Conservation (phyloP, 2,797 vertebrate species). For the Carduelis carduelis region DNA sequence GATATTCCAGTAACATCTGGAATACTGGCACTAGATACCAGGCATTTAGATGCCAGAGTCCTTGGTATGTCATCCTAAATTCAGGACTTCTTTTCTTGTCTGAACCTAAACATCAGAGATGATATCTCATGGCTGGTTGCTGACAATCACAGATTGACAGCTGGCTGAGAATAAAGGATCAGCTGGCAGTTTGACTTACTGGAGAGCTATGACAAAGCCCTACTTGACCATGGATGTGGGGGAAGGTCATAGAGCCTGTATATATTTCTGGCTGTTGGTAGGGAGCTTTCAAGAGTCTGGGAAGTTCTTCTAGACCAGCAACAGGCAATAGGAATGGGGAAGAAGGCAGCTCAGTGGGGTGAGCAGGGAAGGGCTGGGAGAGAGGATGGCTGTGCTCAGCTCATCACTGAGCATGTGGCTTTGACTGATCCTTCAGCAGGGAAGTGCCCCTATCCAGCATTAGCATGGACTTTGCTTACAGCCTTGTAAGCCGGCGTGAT, state of each 20-base stretch:
- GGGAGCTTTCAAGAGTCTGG: neutral
- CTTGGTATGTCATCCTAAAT: neutral
- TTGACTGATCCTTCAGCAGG: neutral
- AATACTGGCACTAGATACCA: neutral
- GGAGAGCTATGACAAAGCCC: neutral
- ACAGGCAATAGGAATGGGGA: neutral
- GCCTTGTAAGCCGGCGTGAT: neutral
- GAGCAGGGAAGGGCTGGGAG: neutral
- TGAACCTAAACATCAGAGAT: neutral
- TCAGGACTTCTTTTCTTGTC: neutral
- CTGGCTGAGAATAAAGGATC: neutral
- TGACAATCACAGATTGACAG: neutral
- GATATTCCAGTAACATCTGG: neutral
- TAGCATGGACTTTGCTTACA: neutral
- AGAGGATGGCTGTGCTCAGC: neutral
- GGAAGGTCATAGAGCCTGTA: accelerated
- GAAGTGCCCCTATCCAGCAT: neutral
- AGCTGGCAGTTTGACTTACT: neutral
- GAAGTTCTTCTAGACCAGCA: neutral
- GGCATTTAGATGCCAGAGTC: neutral
- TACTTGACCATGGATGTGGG: neutral
- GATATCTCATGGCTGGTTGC: neutral
- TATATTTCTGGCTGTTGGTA: neutral
- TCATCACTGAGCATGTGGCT: neutral
- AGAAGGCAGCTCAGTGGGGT: neutral